Base-by-base conservation (phyloP, 1,140 invertebrate genomes). In the Plectus sambesii region DNA sequence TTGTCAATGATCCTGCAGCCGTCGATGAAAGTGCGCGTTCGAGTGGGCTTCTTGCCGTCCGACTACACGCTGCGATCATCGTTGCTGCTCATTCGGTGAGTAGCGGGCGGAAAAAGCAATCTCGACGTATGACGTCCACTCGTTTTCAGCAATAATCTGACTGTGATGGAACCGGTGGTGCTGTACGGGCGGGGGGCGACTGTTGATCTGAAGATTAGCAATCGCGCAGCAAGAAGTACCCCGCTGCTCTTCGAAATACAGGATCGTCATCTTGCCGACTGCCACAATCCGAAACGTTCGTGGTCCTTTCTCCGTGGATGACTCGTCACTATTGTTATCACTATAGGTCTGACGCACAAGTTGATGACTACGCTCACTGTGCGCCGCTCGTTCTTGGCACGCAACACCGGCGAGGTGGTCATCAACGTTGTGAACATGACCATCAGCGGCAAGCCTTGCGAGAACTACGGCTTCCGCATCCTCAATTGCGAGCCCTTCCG, bases 181-280 rank as follows among this genome's bases (percentile, higher is more conserved):
- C 63, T 96, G 24, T 79, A 78, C 39, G 88, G 87, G 0, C 77
- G 82, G 58, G 87, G 86, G 9, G 84, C 83, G 1, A 70, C 80
- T 54, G 85, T 87, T 6, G 80, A 85, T 68, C 83, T 96, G 67
- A 83, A 84, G 62, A 82, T 96, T 62, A 87, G 83, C n/a, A 88
- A 87, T 69, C 79, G 83, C 1, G 81, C 82, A 39, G 82, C 87
- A 0, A 84, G 83, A 4, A 62, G 67, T 8, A 77, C 78, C 9
- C 80, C 83, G 1, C 70, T 90, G 12, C 60, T 82, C 1, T 89
- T 94, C 69, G 85, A 93, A 70, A 77, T 94, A 37, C 77, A 77
- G 1, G 81, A 85, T 42, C 84, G 84, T 63, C 81, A 85, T 70
- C 74, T 89, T 6, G 80, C 82, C 69, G 81, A 82, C 66, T 93